Percentiles rank a stretch among this genome's conserved stretches.
Evolutionary conservation across 2,888 invertebrate genomes (phyloP).

Genomic region (Polydrusus cervinus): DNA sequence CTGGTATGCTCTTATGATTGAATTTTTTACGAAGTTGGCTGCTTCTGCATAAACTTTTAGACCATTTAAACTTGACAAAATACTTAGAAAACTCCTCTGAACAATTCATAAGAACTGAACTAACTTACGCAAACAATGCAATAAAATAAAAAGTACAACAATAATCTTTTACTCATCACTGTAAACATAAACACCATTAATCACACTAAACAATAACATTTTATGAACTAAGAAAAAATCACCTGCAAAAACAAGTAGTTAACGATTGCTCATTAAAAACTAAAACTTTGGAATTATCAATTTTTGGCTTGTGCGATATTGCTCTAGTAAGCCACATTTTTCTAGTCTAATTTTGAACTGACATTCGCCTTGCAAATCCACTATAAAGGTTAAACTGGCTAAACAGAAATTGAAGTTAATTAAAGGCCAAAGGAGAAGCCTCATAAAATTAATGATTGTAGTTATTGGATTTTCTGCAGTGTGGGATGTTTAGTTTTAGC

Average conservation of each 20-base stretch:
- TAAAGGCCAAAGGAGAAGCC: conserved; percentile 62
- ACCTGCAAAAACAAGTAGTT: conserved; percentile 89
- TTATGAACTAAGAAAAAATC: not conserved
- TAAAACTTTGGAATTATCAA: conserved; percentile 69
- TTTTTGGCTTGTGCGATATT: conserved; percentile 63
- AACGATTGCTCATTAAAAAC: conserved; percentile 81
- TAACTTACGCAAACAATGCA: too few relatives aligned
- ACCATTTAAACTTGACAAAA: too few relatives aligned
- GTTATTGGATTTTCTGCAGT: conserved; percentile 56
- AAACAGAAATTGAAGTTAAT: conserved; percentile 60
- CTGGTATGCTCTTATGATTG: too few relatives aligned
- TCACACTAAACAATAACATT: not conserved
- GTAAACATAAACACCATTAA: not conserved
- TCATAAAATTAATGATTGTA: conserved; percentile 56
- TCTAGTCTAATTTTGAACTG: conserved; percentile 9
- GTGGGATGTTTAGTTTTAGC: conserved; percentile 27
- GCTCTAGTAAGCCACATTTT: conserved; percentile 66
- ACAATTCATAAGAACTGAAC: too few relatives aligned
- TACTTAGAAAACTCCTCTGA: too few relatives aligned
- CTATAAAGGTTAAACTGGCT: conserved; percentile 41
- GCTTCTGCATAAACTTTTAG: too few relatives aligned
- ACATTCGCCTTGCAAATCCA: conserved; percentile 26
- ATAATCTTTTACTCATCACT: too few relatives aligned
- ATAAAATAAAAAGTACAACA: too few relatives aligned
- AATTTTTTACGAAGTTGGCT: too few relatives aligned